Conservation (phyloP, 2,113 vertebrate genomes). For the Nestor notabilis region DNA sequence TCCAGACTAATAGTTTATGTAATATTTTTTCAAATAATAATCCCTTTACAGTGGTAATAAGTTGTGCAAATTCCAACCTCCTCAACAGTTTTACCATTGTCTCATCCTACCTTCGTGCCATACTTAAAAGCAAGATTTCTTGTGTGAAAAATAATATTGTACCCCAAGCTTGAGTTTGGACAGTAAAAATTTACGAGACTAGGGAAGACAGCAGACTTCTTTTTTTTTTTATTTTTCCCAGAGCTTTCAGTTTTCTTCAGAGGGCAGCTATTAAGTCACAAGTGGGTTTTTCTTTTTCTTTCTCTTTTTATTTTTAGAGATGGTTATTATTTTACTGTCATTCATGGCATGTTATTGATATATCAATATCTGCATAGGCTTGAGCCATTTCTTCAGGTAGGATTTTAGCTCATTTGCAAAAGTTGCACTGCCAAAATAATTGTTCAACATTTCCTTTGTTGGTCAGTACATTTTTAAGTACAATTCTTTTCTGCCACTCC, state of each 20-base stretch:
- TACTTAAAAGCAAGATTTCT: conserved; percentile 20
- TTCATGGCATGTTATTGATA: neutral
- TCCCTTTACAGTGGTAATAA: neutral
- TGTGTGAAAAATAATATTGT: conserved; percentile 42
- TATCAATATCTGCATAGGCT: neutral
- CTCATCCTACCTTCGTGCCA: neutral
- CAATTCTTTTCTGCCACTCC: neutral
- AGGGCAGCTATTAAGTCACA: conserved; percentile 22
- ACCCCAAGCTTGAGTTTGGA: conserved; percentile 26
- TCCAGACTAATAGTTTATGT: neutral
- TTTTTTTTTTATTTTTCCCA: conserved; percentile 38
- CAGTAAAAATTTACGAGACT: conserved; percentile 39
- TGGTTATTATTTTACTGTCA: neutral
- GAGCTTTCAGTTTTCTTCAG: conserved; percentile 55
- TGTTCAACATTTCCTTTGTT: neutral
- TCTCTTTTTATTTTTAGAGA: neutral
- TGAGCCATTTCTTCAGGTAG: neutral
- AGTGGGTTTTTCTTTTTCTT: neutral
- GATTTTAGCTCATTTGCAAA: neutral
- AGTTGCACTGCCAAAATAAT: neutral
- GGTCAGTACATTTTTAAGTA: conserved; percentile 18
- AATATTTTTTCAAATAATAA: conserved; percentile 1
- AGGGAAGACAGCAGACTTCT: conserved; percentile 3
- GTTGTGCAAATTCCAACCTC: neutral
- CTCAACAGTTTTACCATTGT: conserved; percentile 13